Evolutionary conservation across 2,888 invertebrate genomes (phyloP).

Genomic region (Dendrolimus pini): DNA sequence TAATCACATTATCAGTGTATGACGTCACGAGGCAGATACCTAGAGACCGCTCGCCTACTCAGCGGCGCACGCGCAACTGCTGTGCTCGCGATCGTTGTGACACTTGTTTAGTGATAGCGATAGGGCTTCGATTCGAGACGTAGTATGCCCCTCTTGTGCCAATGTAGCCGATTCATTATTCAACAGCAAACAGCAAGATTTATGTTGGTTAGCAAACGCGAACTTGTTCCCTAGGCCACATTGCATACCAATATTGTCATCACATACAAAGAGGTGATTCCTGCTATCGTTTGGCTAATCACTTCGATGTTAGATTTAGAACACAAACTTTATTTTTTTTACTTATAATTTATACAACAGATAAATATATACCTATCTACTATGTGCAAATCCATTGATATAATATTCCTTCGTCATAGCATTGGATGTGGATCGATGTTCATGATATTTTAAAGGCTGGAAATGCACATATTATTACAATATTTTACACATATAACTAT

Average conservation of each 20-base stretch:
- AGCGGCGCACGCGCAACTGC: constrained; percentile 67
- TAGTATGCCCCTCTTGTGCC: not conserved
- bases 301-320: too few relatives aligned
- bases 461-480: too few relatives aligned
- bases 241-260: not conserved
- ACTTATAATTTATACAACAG: too few relatives aligned
- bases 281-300: not conserved
- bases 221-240: not conserved
- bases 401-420: too few relatives aligned
- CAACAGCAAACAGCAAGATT: not conserved
- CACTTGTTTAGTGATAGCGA: not conserved
- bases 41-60: constrained; percentile 21
- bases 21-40: constrained; percentile 12
- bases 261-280: not conserved
- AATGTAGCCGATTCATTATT: not conserved
- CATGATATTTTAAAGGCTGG: too few relatives aligned
- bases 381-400: too few relatives aligned
- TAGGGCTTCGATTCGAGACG: not conserved
- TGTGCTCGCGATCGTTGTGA: not conserved
- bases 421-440: too few relatives aligned
- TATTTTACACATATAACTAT: too few relatives aligned
- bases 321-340: too few relatives aligned
- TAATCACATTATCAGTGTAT: constrained; percentile 39
- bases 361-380: too few relatives aligned
- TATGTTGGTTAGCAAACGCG: not conserved